Base-by-base conservation (phyloP, 2,888 invertebrate genomes). In the Ectobius pallidus region DNA sequence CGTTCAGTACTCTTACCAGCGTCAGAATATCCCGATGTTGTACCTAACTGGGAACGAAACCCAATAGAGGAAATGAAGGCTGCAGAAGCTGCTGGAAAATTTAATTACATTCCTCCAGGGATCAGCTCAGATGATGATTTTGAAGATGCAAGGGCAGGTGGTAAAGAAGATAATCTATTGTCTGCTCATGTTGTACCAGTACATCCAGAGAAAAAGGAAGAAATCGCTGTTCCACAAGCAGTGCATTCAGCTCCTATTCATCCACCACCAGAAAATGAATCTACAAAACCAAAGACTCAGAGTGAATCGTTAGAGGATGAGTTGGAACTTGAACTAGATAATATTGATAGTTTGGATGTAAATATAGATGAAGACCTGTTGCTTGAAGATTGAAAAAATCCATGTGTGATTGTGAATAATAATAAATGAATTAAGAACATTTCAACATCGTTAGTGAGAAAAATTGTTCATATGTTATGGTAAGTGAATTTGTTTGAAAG, bases 321-420 rank as follows among this genome's bases (percentile, higher is more conserved):
- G 74, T 69, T 85, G 78, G 89, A 89, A 79, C 83, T 95, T 49
- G 95, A 96, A 80, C 83, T 92, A 65, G 96, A 96, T 76, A 89
- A 88, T 80, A 90, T 93, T 77, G 93, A 93, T 81, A 89, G 90
- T 71, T 89, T 88, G 82, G 92, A 91, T 81, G 88, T 92, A 74
- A 91, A 90, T 83, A 84, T 92, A 79, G 92, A 91, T 80, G 91
- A 92, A 80, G 91, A 91, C 80, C 86, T 91, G 77, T 82, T 91
- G 75, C 90, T 88, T 79, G 91, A 92, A 77, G 82, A 83, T 25
- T 65, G 30, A 44, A 30, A 34, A 34, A 6, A 34, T 34, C 34
- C 6, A 34, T 34, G n/a, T n/a, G n/a, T n/a, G n/a, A n/a, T n/a
- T n/a, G n/a, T n/a, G n/a, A n/a, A n/a, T n/a, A n/a, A n/a, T n/a